Evolutionary conservation across 2,797 vertebrate species (phyloP).

Genomic region (Acanthurus lineatus): DNA sequence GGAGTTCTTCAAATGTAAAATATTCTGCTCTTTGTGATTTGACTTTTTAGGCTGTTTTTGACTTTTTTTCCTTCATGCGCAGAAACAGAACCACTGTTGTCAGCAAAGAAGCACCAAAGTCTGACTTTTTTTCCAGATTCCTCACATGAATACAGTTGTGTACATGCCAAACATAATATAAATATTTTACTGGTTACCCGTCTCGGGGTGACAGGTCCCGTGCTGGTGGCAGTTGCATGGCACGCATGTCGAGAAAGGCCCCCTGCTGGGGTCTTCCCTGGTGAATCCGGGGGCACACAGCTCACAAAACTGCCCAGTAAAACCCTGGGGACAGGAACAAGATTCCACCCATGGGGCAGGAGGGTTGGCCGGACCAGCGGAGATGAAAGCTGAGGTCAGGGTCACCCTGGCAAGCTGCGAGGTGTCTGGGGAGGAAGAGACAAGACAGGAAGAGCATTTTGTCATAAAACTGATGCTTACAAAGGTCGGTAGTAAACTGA

Average conservation of each 20-base stretch:
- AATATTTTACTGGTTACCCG: conserved; percentile 81
- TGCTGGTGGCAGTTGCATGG: conserved; percentile 93
- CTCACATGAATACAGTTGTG: conserved; percentile 18
- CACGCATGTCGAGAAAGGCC: conserved; percentile 85
- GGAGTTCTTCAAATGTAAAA: conserved; percentile 41
- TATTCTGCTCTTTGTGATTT: conserved; percentile 25
- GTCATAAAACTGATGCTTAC: conserved; percentile 23
- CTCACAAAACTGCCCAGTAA: conserved; percentile 91
- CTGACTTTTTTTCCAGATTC: conserved; percentile 30
- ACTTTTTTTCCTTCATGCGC: not conserved
- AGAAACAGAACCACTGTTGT: conserved; percentile 42
- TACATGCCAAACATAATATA: not conserved
- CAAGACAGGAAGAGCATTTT: conserved; percentile 4
- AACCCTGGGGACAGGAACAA: conserved; percentile 89
- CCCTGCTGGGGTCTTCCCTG: conserved; percentile 77
- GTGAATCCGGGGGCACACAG: conserved; percentile 89
- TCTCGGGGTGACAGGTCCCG: conserved; percentile 89
- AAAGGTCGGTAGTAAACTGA: conserved; percentile 27
- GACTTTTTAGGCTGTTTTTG: conserved; percentile 14
- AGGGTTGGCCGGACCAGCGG: conserved; percentile 17
- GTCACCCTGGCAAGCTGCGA: conserved; percentile 85
- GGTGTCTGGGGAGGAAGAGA: conserved; percentile 80
- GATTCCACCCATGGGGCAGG: conserved; percentile 90
- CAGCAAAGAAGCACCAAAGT: conserved; percentile 19
- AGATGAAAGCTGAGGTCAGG: conserved; percentile 83